Evolutionary conservation across 2,888 invertebrate genomes (phyloP).

Genomic region (Lithodes maja): DNA sequence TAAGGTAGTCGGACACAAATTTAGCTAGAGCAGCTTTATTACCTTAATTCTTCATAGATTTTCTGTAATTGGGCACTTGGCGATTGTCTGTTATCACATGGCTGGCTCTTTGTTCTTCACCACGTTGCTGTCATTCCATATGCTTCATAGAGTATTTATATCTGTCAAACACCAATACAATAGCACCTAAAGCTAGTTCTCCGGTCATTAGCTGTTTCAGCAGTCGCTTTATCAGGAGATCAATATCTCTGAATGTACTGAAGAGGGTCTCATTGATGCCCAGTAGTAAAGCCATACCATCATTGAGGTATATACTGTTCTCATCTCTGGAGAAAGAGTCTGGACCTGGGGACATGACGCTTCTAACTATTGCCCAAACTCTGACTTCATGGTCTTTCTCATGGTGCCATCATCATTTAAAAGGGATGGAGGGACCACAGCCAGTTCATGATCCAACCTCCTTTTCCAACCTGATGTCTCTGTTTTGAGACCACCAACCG

Average conservation of each 20-base stretch:
- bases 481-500: too few species aligned
- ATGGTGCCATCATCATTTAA: neutral
- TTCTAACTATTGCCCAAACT: neutral
- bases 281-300: neutral
- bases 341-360: neutral
- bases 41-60: constrained; percentile 14
- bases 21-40: neutral
- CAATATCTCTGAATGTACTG: neutral
- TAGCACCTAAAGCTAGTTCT: neutral
- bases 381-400: neutral
- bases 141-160: neutral
- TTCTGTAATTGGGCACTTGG: constrained; percentile 5
- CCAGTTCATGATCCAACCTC: neutral
- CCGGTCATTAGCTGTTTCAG: neutral
- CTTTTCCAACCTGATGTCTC: neutral
- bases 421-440: neutral
- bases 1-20: constrained; percentile 1
- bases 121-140: neutral
- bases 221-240: neutral
- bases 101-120: neutral
- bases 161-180: neutral
- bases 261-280: neutral
- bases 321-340: neutral
- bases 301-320: neutral
- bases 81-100: neutral